Evolutionary conservation across 1,140 invertebrate genomes (phyloP).

Genomic region (Drosophila kurseongensis): DNA sequence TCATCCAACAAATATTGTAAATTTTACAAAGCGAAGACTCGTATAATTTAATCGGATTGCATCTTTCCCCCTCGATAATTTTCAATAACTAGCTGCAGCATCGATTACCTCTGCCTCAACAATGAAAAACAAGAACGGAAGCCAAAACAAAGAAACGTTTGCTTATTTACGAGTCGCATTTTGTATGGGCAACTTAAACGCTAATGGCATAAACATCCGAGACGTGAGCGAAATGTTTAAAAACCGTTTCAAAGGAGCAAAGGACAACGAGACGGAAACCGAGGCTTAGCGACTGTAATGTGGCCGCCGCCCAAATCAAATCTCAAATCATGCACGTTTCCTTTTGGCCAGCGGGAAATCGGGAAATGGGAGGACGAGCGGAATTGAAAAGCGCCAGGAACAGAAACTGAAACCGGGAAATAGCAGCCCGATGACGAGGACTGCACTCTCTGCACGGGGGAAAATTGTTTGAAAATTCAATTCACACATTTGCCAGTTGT

Average conservation of each 20-base stretch:
- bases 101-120: slow-evolving; percentile 51
- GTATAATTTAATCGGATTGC: slow-evolving; percentile 20
- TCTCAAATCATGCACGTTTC: slow-evolving; percentile 79
- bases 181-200: slow-evolving; percentile 82
- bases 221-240: slow-evolving; percentile 75
- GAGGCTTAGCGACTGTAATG: slow-evolving; percentile 66
- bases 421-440: slow-evolving; percentile 13
- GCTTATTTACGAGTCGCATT: slow-evolving; percentile 76
- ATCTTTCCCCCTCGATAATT: slow-evolving; percentile 1
- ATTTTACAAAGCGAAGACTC: slow-evolving; percentile 8
- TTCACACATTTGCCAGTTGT: slow-evolving; percentile 82
- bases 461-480: slow-evolving; percentile 82
- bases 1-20: too few relatives aligned
- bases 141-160: slow-evolving; percentile 45
- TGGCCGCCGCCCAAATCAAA: slow-evolving; percentile 75
- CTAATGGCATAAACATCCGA: slow-evolving; percentile 82
- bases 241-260: slow-evolving; percentile 46
- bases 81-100: slow-evolving; percentile 42
- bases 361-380: background rate
- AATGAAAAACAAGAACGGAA: slow-evolving; percentile 4
- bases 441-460: slow-evolving; percentile 55
- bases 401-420: slow-evolving; percentile 29
- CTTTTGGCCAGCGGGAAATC: slow-evolving; percentile 3
- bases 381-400: slow-evolving; percentile 42
- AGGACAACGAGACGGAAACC: slow-evolving; percentile 31